phyloP scores from a whole-genome alignment of 2,113 vertebrate genomes.

The Triplophysa tibetana region DNA sequence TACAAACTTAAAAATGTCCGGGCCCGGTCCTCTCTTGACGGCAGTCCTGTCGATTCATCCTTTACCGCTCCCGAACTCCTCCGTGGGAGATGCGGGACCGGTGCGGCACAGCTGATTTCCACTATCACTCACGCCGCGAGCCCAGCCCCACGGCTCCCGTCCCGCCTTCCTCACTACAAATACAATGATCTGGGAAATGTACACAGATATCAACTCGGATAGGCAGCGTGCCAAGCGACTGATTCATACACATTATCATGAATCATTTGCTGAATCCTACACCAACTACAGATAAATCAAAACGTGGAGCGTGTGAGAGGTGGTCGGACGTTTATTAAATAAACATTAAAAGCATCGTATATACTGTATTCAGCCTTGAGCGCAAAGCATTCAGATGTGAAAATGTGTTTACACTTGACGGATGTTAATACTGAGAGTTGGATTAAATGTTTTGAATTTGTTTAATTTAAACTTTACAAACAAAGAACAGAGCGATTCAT shows the following conservation, averaged over 20 bases:
- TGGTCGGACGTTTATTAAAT: conserved; percentile 20
- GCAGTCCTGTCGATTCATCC: too few species aligned
- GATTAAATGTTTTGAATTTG: not conserved
- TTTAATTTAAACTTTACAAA: not conserved
- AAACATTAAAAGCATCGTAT: conserved; percentile 7
- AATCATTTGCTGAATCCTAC: conserved; percentile 3
- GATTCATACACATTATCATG: conserved; percentile 24
- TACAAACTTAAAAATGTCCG: too few species aligned
- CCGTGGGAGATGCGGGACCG: too few species aligned
- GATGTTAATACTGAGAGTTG: conserved; percentile 3
- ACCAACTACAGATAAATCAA: conserved; percentile 26
- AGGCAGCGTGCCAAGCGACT: conserved; percentile 26
- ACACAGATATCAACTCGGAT: conserved; percentile 17
- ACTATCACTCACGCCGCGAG: too few species aligned
- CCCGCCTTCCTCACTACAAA: too few species aligned
- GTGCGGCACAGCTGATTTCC: too few species aligned
- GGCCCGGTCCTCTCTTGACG: too few species aligned
- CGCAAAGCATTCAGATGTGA: not conserved
- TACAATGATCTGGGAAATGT: conserved; percentile 20
- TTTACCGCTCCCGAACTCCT: too few species aligned
- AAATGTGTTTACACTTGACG: conserved; percentile 15
- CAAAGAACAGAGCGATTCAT: not conserved
- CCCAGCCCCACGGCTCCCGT: too few species aligned
- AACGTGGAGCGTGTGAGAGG: not conserved
- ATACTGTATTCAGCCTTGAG: not conserved